Evolutionary conservation across 1,140 invertebrate species (phyloP).

Genomic region (Trichomalopsis sarcophagae): DNA sequence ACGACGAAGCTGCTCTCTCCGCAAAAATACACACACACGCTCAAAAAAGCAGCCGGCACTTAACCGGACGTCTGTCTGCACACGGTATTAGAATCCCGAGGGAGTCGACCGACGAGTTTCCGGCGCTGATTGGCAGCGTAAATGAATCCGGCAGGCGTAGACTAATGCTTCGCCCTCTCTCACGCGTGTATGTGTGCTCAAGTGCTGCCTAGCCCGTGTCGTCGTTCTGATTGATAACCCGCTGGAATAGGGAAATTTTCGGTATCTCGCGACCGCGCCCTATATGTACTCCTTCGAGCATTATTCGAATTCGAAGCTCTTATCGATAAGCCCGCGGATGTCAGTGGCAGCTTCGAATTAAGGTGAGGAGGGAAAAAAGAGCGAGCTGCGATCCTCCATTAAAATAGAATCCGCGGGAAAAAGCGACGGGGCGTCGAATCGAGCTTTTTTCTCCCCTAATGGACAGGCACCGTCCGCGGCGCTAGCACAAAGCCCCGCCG

Average conservation of each 20-base stretch:
- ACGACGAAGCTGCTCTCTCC: too few relatives aligned
- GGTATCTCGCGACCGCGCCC: too few relatives aligned
- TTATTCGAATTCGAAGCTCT: too few relatives aligned
- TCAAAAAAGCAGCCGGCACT: neutral
- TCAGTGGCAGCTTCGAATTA: neutral
- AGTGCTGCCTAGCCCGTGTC: too few relatives aligned
- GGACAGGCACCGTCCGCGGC: slow-evolving; percentile 12
- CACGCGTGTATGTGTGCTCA: slow-evolving; percentile 16
- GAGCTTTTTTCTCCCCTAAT: slow-evolving; percentile 40
- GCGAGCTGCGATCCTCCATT: neutral
- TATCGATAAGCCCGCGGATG: too few relatives aligned
- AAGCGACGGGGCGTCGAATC: slow-evolving; percentile 45
- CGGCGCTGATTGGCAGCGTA: slow-evolving; percentile 61
- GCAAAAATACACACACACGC: neutral
- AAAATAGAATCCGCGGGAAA: slow-evolving; percentile 40
- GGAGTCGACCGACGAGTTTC: neutral
- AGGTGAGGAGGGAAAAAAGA: neutral
- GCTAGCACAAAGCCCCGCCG: slow-evolving; percentile 9
- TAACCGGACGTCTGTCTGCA: neutral
- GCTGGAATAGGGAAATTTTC: too few relatives aligned
- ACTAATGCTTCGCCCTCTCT: slow-evolving; percentile 56
- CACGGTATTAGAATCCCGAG: neutral
- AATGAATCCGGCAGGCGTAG: slow-evolving; percentile 59
- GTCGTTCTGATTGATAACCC: too few relatives aligned
- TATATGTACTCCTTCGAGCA: too few relatives aligned